These are phyloP conservation scores for Aphelenchoides avenae DNA, from an alignment of 1,140 invertebrate species.

Conservation along the genomic window DNA sequence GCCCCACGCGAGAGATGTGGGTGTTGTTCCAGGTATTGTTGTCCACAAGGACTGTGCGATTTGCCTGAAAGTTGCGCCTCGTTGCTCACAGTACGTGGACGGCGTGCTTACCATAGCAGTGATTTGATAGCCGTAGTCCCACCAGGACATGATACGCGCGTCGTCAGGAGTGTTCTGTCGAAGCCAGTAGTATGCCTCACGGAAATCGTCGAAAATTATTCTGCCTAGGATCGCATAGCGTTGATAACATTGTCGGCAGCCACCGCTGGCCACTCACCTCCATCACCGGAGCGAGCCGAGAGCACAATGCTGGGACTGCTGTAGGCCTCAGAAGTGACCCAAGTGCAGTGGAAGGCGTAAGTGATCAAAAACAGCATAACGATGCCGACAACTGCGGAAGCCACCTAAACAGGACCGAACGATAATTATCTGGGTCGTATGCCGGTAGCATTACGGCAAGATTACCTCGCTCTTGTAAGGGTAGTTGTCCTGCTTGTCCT, in stretches of 20 bases:
- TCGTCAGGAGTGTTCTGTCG: constrained; percentile 92
- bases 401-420: no score
- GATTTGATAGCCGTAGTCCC: constrained; percentile 68
- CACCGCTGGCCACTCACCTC: constrained; percentile 10
- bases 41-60: constrained; percentile 92
- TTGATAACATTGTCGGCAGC: background rate
- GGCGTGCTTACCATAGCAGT: constrained; percentile 75
- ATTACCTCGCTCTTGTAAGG: constrained; percentile 50
- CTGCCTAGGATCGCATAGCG: constrained; percentile 62
- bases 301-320: constrained; percentile 92
- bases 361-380: constrained; percentile 72
- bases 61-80: constrained; percentile 71
- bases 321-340: constrained; percentile 82
- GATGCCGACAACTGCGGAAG: constrained; percentile 32
- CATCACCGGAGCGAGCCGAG: constrained; percentile 71
- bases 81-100: constrained; percentile 47
- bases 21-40: constrained; percentile 99
- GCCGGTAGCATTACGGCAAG: no score
- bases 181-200: constrained; percentile 98
- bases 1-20: constrained; percentile 84
- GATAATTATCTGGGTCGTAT: background rate
- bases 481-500: constrained; percentile 41
- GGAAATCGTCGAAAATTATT: constrained; percentile 87
- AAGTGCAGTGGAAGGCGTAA: constrained; percentile 72
- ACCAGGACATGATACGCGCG: constrained; percentile 67